Conservation (phyloP, 1,140 invertebrate species). For the Zaprionus vittiger region DNA sequence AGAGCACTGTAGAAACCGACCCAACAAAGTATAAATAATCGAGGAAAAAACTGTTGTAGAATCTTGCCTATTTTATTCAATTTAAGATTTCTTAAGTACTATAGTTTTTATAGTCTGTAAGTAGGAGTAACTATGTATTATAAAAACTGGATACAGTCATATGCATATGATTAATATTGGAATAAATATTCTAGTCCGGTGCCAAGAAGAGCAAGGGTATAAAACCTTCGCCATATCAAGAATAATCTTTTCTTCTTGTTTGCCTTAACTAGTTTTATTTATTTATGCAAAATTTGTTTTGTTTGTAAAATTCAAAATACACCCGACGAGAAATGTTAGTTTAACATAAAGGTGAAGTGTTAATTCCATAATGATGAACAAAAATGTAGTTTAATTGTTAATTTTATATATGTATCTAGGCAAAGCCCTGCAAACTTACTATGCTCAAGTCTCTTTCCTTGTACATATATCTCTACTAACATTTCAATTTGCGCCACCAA, state of each 20-base stretch:
- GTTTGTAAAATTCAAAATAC: conserved; percentile 9
- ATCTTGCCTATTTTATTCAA: no score
- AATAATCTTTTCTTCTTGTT: conserved; percentile 3
- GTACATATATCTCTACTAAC: conserved; percentile 31
- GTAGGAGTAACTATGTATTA: no score
- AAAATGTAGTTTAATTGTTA: neutral
- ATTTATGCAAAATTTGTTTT: conserved; percentile 61
- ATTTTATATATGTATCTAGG: neutral
- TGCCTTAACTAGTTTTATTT: conserved; percentile 53
- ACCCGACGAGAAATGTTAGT: conserved; percentile 26
- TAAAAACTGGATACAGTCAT: no score
- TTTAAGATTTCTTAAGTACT: no score
- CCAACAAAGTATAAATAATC: neutral
- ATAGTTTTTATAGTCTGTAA: no score
- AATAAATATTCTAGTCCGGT: no score
- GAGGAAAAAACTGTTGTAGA: no score
- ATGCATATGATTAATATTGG: no score
- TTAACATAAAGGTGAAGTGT: neutral
- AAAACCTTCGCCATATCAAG: neutral
- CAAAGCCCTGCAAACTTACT: neutral
- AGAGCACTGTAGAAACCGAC: neutral
- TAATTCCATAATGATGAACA: neutral
- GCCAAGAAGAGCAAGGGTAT: neutral
- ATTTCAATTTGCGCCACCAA: conserved; percentile 44
- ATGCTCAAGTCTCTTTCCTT: neutral